Evolutionary conservation across 2,888 invertebrate species (phyloP).

Genomic region (Lumbricus terrestris): DNA sequence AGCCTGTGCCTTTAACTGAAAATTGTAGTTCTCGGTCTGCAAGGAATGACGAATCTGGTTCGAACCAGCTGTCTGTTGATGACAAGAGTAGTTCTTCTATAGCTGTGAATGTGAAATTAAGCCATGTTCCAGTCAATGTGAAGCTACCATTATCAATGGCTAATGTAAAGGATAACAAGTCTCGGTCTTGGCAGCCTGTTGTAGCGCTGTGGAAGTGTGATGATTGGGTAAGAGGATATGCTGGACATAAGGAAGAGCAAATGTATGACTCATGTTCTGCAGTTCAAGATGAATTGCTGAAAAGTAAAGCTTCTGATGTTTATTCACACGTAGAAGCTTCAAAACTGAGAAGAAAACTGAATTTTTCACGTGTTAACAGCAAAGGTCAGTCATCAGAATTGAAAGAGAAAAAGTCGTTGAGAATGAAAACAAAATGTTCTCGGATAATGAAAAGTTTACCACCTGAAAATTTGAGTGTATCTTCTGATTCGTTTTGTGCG

Average conservation of each 20-base stretch:
- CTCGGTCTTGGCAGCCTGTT: background rate
- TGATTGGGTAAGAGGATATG: background rate
- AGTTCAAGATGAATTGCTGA: background rate
- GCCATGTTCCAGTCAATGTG: background rate
- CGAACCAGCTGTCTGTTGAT: background rate
- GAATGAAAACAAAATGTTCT: background rate
- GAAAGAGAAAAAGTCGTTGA: background rate
- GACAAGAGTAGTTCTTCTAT: background rate
- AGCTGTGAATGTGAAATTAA: background rate
- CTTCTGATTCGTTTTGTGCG: background rate
- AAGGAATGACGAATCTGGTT: background rate
- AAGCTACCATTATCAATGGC: background rate
- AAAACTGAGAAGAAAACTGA: background rate
- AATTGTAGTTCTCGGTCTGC: background rate
- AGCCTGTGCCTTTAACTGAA: background rate
- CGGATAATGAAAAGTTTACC: background rate
- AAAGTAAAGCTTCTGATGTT: background rate
- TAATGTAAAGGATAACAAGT: background rate
- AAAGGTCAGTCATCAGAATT: background rate
- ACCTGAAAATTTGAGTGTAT: background rate
- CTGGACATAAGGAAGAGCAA: background rate
- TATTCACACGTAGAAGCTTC: background rate
- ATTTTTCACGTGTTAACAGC: background rate
- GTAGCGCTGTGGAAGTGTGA: background rate
- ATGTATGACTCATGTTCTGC: background rate